Evolutionary conservation across 2,888 invertebrate genomes (phyloP), one percentile per base, ranked within the genome.

Genomic region (Dione juno): DNA sequence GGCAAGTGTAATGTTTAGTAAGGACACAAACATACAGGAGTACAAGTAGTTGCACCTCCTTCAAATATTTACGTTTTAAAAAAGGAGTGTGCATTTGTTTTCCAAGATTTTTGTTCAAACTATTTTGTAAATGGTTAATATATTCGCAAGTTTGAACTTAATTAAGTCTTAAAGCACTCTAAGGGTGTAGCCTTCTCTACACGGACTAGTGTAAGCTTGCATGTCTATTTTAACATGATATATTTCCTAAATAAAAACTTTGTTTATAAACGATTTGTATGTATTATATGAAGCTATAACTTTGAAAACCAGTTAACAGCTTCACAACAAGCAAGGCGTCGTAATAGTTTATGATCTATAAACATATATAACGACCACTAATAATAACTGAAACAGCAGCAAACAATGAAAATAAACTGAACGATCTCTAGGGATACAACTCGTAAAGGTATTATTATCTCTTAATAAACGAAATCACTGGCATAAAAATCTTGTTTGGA

Each of bases 401-500:
- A 88, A 87, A 90, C 90, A 89, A 88, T 90, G 88, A 89, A 91
- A 91, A 88, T 88, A 86, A 87, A 85, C 84, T 82, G 83, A 88
- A 84, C 84, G 83, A 80, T 86, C 87, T 81, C 85, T 81, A 77
- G 83, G 84, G 82, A 85, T 83, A 84, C 85, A 81, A 84, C 87
- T 87, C 90, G 86, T 92, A 92, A 91, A 91, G 92, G 92, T 92
- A 89, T 86, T 87, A 89, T 91, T 90, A 92, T 91, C 88, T 92
- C 92, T 91, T 89, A 89, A 92, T 92, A 92, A 92, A 90, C 84
- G 80, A 81, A 90, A 88, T 86, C 86, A 80, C 79, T 78, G 82
- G 83, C 80, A 82, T 90, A 88, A 91, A 91, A 92, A 87, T 86
- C 84, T 86, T 88, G 84, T 87, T 86, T 82, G 84, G 80, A 82